These are phyloP conservation scores for Agonopterix heracliana DNA, from an alignment of 2,888 invertebrate species.

Conservation along the genomic window DNA sequence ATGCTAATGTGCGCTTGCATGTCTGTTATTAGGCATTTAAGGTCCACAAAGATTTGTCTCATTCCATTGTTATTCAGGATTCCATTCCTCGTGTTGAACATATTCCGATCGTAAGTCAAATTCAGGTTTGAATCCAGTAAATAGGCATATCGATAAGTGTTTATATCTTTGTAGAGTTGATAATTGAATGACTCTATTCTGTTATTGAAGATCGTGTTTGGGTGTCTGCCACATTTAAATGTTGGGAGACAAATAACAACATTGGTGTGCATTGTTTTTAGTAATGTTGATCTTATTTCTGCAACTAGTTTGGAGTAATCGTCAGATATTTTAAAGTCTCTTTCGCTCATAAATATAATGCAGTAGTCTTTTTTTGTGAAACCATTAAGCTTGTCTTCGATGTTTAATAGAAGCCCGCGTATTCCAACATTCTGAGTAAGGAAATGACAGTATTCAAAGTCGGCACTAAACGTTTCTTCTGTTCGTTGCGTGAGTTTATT, in stretches of 20 bases:
- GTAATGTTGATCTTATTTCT: neutral
- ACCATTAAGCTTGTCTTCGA: neutral
- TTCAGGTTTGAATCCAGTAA: neutral
- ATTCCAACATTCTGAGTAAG: neutral
- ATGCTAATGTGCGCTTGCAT: neutral
- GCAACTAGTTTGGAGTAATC: neutral
- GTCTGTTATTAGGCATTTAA: neutral
- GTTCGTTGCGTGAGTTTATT: neutral
- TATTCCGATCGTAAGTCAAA: neutral
- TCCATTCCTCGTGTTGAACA: neutral
- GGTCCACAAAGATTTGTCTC: neutral
- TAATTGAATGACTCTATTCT: slow-evolving; percentile 3
- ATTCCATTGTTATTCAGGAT: slow-evolving; percentile 1
- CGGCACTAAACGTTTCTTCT: neutral
- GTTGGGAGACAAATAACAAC: neutral
- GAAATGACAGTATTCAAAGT: neutral
- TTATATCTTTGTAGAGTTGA: neutral
- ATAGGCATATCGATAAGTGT: neutral
- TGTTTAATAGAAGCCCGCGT: neutral
- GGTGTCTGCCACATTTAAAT: neutral
- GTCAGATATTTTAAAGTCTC: neutral
- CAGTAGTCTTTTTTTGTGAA: neutral
- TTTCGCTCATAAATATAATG: neutral
- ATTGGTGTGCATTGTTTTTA: neutral
- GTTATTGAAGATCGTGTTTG: neutral